Conservation (phyloP, 2,888 invertebrate species). For the Apocheima hispidaria region DNA sequence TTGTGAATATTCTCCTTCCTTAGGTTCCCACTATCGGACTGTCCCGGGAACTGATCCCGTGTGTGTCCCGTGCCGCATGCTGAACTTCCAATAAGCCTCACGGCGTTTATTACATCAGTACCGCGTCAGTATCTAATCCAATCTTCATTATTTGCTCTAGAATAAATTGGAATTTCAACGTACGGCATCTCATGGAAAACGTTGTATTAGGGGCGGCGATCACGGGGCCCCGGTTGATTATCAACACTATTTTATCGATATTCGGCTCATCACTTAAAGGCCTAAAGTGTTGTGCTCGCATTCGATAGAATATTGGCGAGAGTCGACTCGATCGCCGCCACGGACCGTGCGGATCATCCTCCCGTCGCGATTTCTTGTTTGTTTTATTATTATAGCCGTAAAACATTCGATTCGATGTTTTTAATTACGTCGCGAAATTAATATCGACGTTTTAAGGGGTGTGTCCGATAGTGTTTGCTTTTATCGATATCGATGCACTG, state of each 20-base stretch:
- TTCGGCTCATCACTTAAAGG: conserved; percentile 80
- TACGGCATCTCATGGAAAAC: conserved; percentile 57
- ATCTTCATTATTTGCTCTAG: conserved; percentile 33
- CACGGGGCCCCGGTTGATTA: conserved; percentile 78
- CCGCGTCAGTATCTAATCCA: conserved; percentile 15
- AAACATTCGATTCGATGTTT: conserved; percentile 66
- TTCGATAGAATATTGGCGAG: conserved; percentile 73
- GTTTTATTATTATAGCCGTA: conserved; percentile 62
- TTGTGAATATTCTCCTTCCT: conserved; percentile 57
- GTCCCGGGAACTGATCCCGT: conserved; percentile 67
- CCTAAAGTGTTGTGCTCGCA: conserved; percentile 80
- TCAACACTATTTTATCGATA: conserved; percentile 70
- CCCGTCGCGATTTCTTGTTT: conserved; percentile 57
- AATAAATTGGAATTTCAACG: conserved; percentile 60
- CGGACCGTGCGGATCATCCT: conserved; percentile 74
- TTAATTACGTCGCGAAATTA: conserved; percentile 66
- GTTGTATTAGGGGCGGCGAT: conserved; percentile 75
- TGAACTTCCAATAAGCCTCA: conserved; percentile 59
- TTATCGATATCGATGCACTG: conserved; percentile 64
- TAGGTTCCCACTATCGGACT: conserved; percentile 67
- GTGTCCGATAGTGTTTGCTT: conserved; percentile 82
- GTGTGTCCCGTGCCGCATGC: conserved; percentile 65
- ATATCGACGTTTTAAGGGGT: conserved; percentile 66
- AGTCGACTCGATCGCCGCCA: conserved; percentile 75
- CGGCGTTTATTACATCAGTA: conserved; percentile 3